These are phyloP conservation scores for Phylloscopus trochiloides DNA, from an alignment of 2,113 vertebrate genomes.

Conservation along the genomic window DNA sequence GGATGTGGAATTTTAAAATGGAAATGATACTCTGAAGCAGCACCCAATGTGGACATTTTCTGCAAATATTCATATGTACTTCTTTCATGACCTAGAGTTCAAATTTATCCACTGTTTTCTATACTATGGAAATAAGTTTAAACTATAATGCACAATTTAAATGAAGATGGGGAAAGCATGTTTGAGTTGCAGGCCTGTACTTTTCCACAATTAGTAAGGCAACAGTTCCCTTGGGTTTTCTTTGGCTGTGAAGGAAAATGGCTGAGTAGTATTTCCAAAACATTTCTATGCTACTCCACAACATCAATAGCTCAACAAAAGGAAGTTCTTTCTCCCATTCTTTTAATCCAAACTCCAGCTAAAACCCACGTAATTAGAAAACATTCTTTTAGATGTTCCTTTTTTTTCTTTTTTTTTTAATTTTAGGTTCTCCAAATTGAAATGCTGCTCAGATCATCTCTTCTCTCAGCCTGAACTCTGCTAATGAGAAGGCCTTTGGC, in stretches of 20 bases:
- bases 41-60: background rate
- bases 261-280: constrained; percentile 8
- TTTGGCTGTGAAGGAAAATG: constrained; percentile 23
- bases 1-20: background rate
- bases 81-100: constrained; percentile 33
- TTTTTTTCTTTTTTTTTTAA: background rate
- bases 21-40: background rate
- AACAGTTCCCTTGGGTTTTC: background rate
- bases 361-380: background rate
- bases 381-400: background rate
- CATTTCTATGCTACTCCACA: background rate
- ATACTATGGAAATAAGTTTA: background rate
- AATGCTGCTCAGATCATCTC: background rate
- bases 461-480: background rate
- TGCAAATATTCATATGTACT: background rate
- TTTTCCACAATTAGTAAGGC: constrained; percentile 31
- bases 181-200: background rate
- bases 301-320: background rate
- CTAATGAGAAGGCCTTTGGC: background rate
- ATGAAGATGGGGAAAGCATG: constrained; percentile 5
- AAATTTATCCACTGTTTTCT: constrained; percentile 27
- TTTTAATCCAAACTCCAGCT: background rate
- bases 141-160: background rate
- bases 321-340: background rate
- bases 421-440: background rate